Percentiles rank a stretch among this genome's conserved stretches.
phyloP scores from a whole-genome alignment of 2,797 vertebrate genomes.

The Eulemur mongoz region DNA sequence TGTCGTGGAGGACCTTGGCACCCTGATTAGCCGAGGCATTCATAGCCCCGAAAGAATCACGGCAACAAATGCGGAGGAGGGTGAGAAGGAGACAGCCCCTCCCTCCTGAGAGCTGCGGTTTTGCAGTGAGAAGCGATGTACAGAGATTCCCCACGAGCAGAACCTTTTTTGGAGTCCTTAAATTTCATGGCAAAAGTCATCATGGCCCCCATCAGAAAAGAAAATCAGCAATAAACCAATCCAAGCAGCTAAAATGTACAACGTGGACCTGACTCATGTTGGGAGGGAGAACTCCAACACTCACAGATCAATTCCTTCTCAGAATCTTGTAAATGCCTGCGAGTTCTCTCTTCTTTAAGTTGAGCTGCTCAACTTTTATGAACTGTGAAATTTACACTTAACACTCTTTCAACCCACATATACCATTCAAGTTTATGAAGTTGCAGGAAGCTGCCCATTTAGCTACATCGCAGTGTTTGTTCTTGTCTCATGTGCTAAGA shows the following conservation, averaged over 20 bases:
- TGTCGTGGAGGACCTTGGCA: neutral
- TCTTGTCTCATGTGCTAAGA: conserved; percentile 17
- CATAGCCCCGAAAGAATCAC: neutral
- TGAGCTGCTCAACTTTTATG: conserved; percentile 54
- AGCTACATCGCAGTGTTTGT: conserved; percentile 14
- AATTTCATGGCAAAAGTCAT: neutral
- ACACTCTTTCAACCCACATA: neutral
- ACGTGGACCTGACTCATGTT: neutral
- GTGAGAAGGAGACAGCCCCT: neutral
- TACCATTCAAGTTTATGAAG: neutral
- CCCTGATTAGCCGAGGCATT: neutral
- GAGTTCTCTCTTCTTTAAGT: conserved; percentile 22
- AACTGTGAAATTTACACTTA: conserved; percentile 54
- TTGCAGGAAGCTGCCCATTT: neutral
- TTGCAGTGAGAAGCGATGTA: neutral
- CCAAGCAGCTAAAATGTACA: neutral
- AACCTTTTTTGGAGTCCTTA: neutral
- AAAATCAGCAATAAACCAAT: conserved; percentile 53
- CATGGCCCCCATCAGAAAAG: neutral
- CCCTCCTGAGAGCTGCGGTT: neutral
- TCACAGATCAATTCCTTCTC: neutral
- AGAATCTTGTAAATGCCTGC: neutral
- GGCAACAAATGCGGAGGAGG: neutral
- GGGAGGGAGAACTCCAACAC: neutral
- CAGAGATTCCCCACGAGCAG: neutral